These are phyloP conservation scores for Corydoras sp. DNA, from an alignment of 2,113 vertebrate genomes.

Conservation along the genomic window DNA sequence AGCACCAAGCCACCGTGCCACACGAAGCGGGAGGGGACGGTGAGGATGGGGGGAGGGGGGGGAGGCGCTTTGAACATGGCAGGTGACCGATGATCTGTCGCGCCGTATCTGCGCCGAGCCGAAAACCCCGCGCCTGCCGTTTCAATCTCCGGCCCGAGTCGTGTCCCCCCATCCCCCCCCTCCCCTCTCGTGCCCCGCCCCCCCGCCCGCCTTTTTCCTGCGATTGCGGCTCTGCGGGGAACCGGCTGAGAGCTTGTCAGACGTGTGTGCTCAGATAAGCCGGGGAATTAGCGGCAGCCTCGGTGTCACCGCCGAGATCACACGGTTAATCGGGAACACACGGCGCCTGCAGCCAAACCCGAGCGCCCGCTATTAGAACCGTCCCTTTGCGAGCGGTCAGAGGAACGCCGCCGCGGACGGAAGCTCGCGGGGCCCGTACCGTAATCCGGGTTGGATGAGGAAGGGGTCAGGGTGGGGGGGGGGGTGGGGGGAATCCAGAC, in stretches of 20 bases:
- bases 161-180: slow-evolving; percentile 15
- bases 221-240: slow-evolving; percentile 44
- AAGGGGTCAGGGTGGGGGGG: not conserved
- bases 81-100: slow-evolving; percentile 63
- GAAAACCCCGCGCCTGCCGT: slow-evolving; percentile 56
- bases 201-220: not conserved
- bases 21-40: not conserved
- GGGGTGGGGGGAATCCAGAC: no score
- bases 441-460: not conserved
- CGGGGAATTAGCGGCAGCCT: slow-evolving; percentile 57
- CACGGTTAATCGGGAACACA: slow-evolving; percentile 20
- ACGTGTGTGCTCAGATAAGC: slow-evolving; percentile 63
- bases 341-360: not conserved
- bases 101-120: slow-evolving; percentile 54
- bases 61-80: slow-evolving; percentile 56
- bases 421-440: not conserved
- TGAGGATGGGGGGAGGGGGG: slow-evolving; percentile 31
- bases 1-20: not conserved
- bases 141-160: slow-evolving; percentile 41
- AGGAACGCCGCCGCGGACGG: not conserved
- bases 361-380: slow-evolving; percentile 17
- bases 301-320: slow-evolving; percentile 41
- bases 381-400: not conserved
- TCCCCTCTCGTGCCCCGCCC: not conserved
- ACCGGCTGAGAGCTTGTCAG: slow-evolving; percentile 49